Conservation (phyloP, 2,797 vertebrate genomes). For the Hypotaenidia philippensis region DNA sequence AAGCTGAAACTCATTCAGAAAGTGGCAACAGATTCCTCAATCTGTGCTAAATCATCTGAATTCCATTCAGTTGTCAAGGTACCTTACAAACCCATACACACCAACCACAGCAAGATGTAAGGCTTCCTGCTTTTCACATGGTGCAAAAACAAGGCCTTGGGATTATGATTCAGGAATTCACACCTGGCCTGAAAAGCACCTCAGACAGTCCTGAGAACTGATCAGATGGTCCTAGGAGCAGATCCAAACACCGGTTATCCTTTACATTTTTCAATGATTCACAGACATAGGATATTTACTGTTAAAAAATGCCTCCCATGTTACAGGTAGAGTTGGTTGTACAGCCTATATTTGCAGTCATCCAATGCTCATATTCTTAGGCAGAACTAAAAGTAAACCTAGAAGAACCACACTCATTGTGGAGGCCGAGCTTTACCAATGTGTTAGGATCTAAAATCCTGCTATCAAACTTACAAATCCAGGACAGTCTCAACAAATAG, state of each 20-base stretch:
- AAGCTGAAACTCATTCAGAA: background rate
- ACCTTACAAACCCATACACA: background rate
- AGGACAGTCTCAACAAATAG: background rate
- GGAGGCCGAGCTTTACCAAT: background rate
- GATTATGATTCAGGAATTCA: background rate
- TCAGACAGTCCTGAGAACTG: background rate
- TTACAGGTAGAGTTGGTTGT: background rate
- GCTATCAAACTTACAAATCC: background rate
- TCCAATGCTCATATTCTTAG: background rate
- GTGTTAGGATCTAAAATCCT: background rate
- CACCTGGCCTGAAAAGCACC: background rate
- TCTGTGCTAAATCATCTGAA: background rate
- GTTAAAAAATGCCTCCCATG: background rate
- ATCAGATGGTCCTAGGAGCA: background rate
- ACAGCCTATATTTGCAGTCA: background rate
- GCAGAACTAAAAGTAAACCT: background rate
- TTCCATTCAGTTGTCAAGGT: background rate
- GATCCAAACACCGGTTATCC: background rate
- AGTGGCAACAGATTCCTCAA: background rate
- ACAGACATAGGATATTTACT: background rate
- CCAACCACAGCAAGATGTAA: background rate
- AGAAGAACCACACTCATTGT: background rate
- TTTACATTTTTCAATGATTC: background rate
- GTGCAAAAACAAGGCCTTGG: background rate
- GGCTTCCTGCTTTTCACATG: background rate